phyloP scores from a whole-genome alignment of 2,888 invertebrate genomes.

The Acronicta psi region DNA sequence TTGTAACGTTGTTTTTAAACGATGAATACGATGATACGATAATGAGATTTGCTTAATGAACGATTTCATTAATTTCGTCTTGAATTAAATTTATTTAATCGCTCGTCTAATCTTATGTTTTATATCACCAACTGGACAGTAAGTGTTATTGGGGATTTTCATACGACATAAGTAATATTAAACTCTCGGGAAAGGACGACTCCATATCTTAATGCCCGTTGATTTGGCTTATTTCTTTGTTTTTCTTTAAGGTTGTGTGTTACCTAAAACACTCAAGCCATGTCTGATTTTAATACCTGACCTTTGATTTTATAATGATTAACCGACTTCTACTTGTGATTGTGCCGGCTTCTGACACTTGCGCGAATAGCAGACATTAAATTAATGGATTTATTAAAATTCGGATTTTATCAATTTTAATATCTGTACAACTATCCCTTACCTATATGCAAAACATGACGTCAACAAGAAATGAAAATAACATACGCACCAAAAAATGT shows the following conservation, averaged over 20 bases:
- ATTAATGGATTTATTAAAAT: too few species aligned
- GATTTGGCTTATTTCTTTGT: background rate
- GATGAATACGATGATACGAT: too few species aligned
- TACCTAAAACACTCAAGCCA: too few species aligned
- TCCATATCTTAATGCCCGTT: background rate
- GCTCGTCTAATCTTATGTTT: background rate
- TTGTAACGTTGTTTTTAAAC: background rate
- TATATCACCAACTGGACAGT: background rate
- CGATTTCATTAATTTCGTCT: too few species aligned
- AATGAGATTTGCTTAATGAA: too few species aligned
- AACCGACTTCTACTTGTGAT: too few species aligned
- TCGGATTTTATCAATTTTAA: too few species aligned
- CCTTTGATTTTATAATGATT: too few species aligned
- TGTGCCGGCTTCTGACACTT: too few species aligned
- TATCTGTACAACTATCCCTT: conserved; percentile 8
- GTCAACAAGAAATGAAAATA: conserved; percentile 47
- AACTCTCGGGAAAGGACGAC: background rate
- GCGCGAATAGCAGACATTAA: too few species aligned
- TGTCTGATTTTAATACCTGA: too few species aligned
- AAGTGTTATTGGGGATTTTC: background rate
- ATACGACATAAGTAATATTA: background rate
- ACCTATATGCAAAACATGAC: conserved; percentile 23
- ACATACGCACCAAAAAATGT: conserved; percentile 63
- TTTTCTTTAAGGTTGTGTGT: background rate
- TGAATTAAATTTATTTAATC: too few species aligned